Conservation (phyloP, 2,113 vertebrate species). For the Brienomyrus brachyistius region DNA sequence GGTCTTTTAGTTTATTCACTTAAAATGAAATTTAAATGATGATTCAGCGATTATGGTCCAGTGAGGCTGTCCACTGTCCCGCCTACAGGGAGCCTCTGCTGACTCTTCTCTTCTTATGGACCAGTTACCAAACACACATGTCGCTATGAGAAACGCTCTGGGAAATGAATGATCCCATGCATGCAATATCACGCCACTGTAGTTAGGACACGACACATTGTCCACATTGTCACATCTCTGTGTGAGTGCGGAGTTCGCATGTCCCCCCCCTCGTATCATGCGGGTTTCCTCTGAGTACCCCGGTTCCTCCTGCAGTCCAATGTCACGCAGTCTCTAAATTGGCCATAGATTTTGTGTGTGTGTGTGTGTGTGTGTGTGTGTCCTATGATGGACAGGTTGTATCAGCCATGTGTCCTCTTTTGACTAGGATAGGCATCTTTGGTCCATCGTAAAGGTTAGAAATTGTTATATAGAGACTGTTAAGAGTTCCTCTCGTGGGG, state of each 20-base stretch:
- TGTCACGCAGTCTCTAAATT: background rate
- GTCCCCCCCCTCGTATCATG: background rate
- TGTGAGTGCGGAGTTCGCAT: background rate
- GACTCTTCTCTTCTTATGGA: background rate
- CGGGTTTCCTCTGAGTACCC: background rate
- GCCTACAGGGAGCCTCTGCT: background rate
- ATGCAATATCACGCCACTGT: background rate
- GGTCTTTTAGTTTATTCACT: background rate
- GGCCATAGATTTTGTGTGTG: background rate
- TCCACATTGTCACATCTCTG: no score
- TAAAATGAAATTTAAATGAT: background rate
- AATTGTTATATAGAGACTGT: background rate
- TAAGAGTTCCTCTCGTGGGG: background rate
- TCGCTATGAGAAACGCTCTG: background rate
- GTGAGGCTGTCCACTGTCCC: background rate
- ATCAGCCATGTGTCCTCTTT: background rate
- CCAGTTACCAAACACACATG: background rate
- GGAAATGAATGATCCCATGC: background rate
- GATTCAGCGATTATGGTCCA: background rate
- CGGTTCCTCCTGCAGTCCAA: background rate
- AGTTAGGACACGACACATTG: background rate
- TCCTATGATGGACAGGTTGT: background rate
- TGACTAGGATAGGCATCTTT: background rate
- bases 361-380: no score
- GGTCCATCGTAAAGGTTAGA: no score